Percentiles rank a stretch among this genome's conserved stretches.
phyloP scores from a whole-genome alignment of 2,888 invertebrate genomes.

The Drosophila borealis region DNA sequence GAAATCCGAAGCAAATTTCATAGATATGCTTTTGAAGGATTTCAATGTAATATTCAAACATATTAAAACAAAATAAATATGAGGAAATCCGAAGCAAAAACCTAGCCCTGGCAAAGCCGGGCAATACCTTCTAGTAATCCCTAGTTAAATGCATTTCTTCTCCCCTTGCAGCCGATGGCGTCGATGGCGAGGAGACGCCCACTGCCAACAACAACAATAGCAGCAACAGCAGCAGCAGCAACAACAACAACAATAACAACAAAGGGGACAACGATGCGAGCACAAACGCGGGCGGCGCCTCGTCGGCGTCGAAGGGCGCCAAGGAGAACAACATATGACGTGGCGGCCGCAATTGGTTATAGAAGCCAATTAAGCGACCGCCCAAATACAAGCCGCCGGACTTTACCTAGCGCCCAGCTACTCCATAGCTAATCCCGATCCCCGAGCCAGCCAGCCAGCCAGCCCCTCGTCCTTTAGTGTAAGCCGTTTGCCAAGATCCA shows the following conservation, averaged over 20 bases:
- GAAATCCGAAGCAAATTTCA: no score
- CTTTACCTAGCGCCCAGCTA: slow-evolving; percentile 60
- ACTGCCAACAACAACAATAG: slow-evolving; percentile 59
- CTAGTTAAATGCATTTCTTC: not conserved
- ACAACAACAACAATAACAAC: slow-evolving; percentile 49
- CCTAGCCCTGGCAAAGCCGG: no score
- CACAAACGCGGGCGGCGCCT: slow-evolving; percentile 38
- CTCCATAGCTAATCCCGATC: not conserved
- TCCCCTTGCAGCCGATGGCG: slow-evolving; percentile 45
- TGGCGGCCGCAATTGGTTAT: slow-evolving; percentile 83
- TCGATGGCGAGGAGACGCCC: slow-evolving; percentile 64
- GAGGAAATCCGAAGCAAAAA: no score
- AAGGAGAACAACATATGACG: slow-evolving; percentile 84
- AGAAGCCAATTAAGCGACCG: slow-evolving; percentile 84
- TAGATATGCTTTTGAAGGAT: no score
- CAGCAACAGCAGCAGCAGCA: slow-evolving; percentile 41
- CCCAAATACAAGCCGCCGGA: slow-evolving; percentile 82
- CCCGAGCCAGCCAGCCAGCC: no score
- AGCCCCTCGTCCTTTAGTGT: not conserved
- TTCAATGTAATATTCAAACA: no score
- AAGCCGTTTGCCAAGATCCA: not conserved
- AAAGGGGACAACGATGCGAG: slow-evolving; percentile 58
- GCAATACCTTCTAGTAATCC: no score
- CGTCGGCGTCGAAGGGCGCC: slow-evolving; percentile 72
- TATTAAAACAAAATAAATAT: no score